phyloP scores from a whole-genome alignment of 2,797 vertebrate genomes.

The Clarias fuscus region DNA sequence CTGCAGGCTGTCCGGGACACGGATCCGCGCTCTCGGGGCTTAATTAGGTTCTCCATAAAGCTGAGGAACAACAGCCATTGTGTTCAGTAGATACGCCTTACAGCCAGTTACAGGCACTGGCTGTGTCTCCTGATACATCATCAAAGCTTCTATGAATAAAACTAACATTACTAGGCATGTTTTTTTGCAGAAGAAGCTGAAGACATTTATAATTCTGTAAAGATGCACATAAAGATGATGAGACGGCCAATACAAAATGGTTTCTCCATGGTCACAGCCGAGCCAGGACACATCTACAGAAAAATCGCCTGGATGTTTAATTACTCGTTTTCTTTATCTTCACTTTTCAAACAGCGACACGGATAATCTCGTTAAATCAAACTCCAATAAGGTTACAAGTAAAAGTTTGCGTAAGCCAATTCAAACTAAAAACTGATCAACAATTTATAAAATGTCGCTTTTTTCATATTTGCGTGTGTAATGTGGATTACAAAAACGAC shows the following conservation, averaged over 20 bases:
- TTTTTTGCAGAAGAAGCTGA: neutral
- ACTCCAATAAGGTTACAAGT: neutral
- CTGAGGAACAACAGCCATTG: slow-evolving; percentile 28
- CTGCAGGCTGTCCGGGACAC: slow-evolving; percentile 71
- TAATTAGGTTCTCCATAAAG: slow-evolving; percentile 66
- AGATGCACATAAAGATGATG: neutral
- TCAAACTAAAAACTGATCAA: neutral
- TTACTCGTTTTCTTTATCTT: neutral
- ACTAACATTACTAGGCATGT: neutral
- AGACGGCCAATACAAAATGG: neutral
- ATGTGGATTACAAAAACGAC: neutral
- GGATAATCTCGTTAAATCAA: no score
- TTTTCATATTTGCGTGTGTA: neutral
- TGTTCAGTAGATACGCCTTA: slow-evolving; percentile 12
- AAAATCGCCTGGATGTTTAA: neutral
- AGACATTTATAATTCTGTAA: neutral
- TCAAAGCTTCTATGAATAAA: neutral
- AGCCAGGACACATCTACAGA: neutral
- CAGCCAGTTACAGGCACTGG: neutral
- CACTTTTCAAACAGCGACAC: neutral
- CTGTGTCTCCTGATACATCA: neutral
- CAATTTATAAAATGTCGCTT: no score
- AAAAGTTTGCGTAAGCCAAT: neutral
- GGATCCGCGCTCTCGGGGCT: slow-evolving; percentile 61
- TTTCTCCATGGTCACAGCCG: neutral